Conservation (phyloP, 1,140 invertebrate genomes). For the Drosophila equinoxialis region DNA sequence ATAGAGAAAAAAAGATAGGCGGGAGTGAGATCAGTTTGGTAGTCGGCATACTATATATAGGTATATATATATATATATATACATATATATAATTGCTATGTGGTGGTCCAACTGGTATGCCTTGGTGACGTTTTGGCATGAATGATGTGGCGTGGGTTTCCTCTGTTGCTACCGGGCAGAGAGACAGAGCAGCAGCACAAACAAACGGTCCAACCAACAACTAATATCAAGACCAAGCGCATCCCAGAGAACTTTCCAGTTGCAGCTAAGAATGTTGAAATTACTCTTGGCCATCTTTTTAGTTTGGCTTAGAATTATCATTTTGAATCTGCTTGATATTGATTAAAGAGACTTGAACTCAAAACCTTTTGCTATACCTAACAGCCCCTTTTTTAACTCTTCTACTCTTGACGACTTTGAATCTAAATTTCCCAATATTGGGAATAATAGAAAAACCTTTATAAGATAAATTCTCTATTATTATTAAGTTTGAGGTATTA, state of each 20-base stretch:
- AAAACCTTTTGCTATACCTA: too few relatives aligned
- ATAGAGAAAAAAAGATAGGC: not conserved
- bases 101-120: conserved; percentile 6
- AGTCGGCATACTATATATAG: not conserved
- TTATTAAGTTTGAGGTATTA: too few relatives aligned
- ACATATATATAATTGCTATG: conserved; percentile 63
- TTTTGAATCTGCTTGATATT: too few relatives aligned
- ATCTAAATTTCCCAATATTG: too few relatives aligned
- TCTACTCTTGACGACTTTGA: too few relatives aligned
- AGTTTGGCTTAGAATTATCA: too few relatives aligned
- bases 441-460: too few relatives aligned
- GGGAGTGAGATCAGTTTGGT: conserved; percentile 12
- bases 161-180: conserved; percentile 42
- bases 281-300: too few relatives aligned
- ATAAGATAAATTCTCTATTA: too few relatives aligned
- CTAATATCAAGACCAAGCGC: not conserved
- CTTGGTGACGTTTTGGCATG: conserved; percentile 68
- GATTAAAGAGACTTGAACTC: too few relatives aligned
- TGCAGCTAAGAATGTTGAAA: not conserved
- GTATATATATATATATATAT: not conserved
- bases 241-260: conserved; percentile 1
- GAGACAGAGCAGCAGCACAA: not conserved
- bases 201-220: not conserved
- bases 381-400: too few relatives aligned
- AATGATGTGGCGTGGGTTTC: conserved; percentile 80